Base-by-base conservation (phyloP, 2,797 vertebrate genomes). In the Anniella stebbinsi region DNA sequence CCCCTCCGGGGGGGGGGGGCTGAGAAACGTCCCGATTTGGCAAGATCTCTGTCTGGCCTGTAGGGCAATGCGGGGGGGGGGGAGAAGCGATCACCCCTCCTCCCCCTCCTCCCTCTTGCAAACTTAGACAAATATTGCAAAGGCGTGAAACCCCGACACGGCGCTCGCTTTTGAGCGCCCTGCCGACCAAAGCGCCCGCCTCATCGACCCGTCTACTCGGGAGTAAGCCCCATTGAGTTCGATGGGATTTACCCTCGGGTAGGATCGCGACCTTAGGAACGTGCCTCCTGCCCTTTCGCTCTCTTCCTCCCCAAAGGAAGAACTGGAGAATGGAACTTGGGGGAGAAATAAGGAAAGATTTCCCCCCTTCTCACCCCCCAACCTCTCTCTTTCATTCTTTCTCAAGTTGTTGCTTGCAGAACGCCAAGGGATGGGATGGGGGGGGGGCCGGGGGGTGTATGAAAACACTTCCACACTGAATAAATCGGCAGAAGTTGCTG, bases 341-440 rank as follows among this genome's bases (percentile, higher is more conserved):
- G 6, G 28, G 33, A 48, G 15, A 54, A 10, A 28, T 9, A 48
- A 2, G 8, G 41, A 23, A 25, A 23, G 69, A 25, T 30, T 8
- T 28, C 1, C 85, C 2, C 33, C 1, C 28, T 21, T 8, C 23
- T n/a, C 66, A 18, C 2, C n/a, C 28, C 15, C 17, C n/a, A n/a
- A 18, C 13, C 17, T 13, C 21, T 18, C 15, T 41, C 41, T 1
- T 18, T 7, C 17, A 30, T 77, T 45, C 33, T 57, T 70, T 33
- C n/a, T 70, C 17, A 82, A 88, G n/a, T 73, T n/a, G 48, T 57
- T 88, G 51, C 67, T 82, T 48, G 80, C n/a, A 63, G 38, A 30
- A 66, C 23, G 45, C 30, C 4, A 4, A 17, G 18, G 60, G 23
- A n/a, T 4, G 63, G 38, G 2, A 17, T 4, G 11, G 38, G 1